Evolutionary conservation across 2,113 vertebrate species (phyloP).

Genomic region (Sebastes fasciatus): DNA sequence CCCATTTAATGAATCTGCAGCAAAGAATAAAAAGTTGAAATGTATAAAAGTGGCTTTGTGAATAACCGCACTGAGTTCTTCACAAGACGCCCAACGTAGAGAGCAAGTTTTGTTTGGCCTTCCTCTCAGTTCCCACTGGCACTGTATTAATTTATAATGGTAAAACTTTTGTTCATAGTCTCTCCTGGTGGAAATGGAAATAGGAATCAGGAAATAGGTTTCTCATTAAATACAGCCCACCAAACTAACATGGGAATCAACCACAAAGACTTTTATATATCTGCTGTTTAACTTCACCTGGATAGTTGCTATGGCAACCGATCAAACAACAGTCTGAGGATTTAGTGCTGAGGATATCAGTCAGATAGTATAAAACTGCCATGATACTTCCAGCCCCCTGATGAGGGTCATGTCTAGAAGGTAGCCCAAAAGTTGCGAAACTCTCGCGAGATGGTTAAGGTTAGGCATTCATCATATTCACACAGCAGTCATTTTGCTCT

Average conservation of each 20-base stretch:
- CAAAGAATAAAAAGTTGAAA: slow-evolving; percentile 17
- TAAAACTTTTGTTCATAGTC: too few relatives aligned
- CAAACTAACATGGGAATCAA: not conserved
- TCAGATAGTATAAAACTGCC: not conserved
- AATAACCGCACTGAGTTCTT: slow-evolving; percentile 31
- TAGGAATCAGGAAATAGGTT: not conserved
- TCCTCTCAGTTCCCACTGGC: too few relatives aligned
- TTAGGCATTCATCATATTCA: too few relatives aligned
- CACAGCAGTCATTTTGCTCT: too few relatives aligned
- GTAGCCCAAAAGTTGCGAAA: too few relatives aligned
- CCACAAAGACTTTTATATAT: not conserved
- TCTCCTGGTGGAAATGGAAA: too few relatives aligned
- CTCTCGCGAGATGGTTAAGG: too few relatives aligned
- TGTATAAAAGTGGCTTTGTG: slow-evolving; percentile 37
- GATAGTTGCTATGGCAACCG: not conserved
- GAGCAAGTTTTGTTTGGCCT: not conserved
- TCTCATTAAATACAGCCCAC: not conserved
- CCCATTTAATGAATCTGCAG: slow-evolving; percentile 51
- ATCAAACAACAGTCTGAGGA: not conserved
- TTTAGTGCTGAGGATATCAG: not conserved
- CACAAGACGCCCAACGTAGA: slow-evolving; percentile 10
- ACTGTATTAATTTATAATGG: too few relatives aligned
- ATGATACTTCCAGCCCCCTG: not conserved
- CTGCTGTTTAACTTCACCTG: not conserved
- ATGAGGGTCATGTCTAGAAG: not conserved